These are phyloP conservation scores for Gymnobelideus leadbeateri DNA, from an alignment of 2,113 vertebrate species.

Conservation along the genomic window DNA sequence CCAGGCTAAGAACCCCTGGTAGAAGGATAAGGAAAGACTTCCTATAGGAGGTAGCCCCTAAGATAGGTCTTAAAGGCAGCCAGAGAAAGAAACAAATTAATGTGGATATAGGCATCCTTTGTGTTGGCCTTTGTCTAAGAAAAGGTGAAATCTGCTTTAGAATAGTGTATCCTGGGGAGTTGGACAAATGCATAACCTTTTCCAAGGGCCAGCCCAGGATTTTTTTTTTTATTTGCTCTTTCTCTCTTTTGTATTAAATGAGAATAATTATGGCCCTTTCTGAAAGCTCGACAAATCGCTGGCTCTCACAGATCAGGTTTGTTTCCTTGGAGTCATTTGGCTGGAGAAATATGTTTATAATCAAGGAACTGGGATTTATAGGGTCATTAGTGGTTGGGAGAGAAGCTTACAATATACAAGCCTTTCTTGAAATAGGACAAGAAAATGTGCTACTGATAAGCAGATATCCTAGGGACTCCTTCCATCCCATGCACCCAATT, in stretches of 20 bases:
- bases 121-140: background rate
- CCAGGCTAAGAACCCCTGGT: background rate
- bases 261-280: constrained; percentile 6
- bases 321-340: constrained; percentile 41
- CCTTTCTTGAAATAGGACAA: constrained; percentile 19
- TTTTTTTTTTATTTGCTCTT: constrained; percentile 47
- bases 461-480: background rate
- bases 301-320: constrained; percentile 26
- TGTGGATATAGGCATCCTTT: constrained; percentile 12
- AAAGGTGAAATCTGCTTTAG: constrained; percentile 48
- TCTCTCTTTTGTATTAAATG: constrained; percentile 51
- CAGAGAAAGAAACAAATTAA: background rate
- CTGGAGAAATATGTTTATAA: constrained; percentile 49
- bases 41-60: background rate
- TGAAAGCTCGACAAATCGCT: constrained; percentile 52
- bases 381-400: constrained; percentile 50
- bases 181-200: constrained; percentile 32
- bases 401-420: background rate
- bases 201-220: constrained; percentile 44
- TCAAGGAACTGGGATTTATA: constrained; percentile 55
- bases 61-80: background rate
- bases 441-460: constrained; percentile 26
- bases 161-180: background rate
- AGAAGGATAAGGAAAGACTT: background rate
- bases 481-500: background rate